Conservation (phyloP, 1,140 invertebrate species). For the Trichogramma pretiosum region DNA sequence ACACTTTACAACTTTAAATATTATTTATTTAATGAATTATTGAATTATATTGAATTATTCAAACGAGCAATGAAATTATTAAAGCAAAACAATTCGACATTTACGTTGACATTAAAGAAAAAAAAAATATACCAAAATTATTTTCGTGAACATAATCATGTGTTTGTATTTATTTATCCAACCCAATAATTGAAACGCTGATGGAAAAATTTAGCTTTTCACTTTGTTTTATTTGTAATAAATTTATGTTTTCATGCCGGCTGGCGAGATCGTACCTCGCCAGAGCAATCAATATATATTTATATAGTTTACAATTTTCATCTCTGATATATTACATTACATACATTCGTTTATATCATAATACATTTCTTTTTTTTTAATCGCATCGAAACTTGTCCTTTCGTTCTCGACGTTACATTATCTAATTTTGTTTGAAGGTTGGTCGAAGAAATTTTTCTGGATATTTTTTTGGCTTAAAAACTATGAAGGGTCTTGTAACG, state of each 20-base stretch:
- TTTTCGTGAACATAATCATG: no score
- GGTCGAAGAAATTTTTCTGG: conserved; percentile 29
- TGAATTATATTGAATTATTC: no score
- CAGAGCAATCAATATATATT: conserved; percentile 30
- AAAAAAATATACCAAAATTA: no score
- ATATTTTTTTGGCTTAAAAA: conserved; percentile 15
- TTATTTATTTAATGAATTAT: no score
- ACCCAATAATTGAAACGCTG: not conserved
- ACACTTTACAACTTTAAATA: no score
- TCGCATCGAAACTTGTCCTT: not conserved
- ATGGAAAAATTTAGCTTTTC: no score
- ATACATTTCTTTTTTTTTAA: not conserved
- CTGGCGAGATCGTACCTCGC: conserved; percentile 12
- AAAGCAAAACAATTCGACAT: conserved; percentile 7
- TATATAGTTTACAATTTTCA: conserved; percentile 28
- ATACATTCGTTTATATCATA: conserved; percentile 30
- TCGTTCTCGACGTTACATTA: no score
- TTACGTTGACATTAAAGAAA: conserved; percentile 11
- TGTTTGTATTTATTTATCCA: conserved; percentile 15
- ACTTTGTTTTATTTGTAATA: conserved; percentile 46
- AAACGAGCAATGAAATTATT: no score
- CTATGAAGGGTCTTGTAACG: no score
- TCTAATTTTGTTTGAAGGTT: no score
- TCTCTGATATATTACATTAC: conserved; percentile 37
- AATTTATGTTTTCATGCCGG: conserved; percentile 33